phyloP scores from a whole-genome alignment of 1,140 invertebrate species.

The Brachionus angularis region DNA sequence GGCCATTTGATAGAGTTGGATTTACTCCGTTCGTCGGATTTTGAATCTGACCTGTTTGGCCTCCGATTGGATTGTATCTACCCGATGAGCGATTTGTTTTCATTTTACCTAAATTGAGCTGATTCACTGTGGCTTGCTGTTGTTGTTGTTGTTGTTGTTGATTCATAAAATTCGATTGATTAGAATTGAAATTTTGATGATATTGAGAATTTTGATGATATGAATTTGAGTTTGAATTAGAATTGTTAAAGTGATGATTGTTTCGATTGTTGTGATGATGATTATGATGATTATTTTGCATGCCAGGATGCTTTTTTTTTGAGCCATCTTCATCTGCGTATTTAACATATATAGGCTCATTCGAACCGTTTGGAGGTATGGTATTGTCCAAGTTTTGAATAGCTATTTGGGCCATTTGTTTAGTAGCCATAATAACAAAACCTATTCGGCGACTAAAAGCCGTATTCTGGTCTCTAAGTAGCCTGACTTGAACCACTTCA shows the following conservation, averaged over 20 bases:
- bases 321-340: slow-evolving; percentile 36
- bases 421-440: slow-evolving; percentile 44
- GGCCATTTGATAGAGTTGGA: not conserved
- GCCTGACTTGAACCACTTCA: slow-evolving; percentile 30
- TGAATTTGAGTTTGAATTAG: too few species aligned
- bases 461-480: slow-evolving; percentile 16
- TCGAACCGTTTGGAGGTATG: not conserved
- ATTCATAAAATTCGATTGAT: too few species aligned
- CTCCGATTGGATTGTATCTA: slow-evolving; percentile 3
- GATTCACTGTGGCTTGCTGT: not conserved
- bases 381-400: slow-evolving; percentile 35
- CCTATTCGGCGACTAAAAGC: slow-evolving; percentile 12
- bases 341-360: slow-evolving; percentile 37
- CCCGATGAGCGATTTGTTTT: slow-evolving; percentile 11
- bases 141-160: not conserved
- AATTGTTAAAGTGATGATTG: not conserved
- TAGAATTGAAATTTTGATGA: not conserved
- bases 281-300: too few species aligned
- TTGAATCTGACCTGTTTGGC: not conserved
- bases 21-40: too few species aligned
- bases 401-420: slow-evolving; percentile 36
- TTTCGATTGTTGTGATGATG: not conserved
- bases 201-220: not conserved
- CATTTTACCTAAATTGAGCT: slow-evolving; percentile 21
- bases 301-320: not conserved